phyloP scores from a whole-genome alignment of 30 jellyfish, hydroid and myxozoan genomes.

The Aurelia sp. region DNA sequence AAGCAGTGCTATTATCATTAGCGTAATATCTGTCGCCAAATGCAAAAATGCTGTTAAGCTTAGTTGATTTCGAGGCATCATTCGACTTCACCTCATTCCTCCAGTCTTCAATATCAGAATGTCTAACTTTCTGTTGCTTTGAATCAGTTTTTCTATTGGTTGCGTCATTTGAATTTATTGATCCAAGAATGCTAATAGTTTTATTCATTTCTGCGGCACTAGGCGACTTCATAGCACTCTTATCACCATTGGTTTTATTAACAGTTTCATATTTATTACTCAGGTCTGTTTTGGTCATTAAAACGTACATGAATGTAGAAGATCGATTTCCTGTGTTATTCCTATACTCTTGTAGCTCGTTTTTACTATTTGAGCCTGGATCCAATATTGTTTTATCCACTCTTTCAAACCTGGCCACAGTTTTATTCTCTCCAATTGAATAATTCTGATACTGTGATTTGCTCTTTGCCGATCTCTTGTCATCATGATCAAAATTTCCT shows the following conservation, averaged over 20 bases:
- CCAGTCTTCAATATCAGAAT: no score
- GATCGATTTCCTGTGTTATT: conserved; percentile 32
- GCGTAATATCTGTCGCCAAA: no score
- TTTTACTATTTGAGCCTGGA: conserved; percentile 51
- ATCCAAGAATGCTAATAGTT: no score
- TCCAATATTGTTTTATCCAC: conserved; percentile 63
- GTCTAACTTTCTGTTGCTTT: no score
- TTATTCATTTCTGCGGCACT: no score
- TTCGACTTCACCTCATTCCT: no score
- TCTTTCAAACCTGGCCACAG: conserved; percentile 27
- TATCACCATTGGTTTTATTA: not conserved
- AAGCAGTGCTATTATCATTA: no score
- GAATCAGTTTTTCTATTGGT: no score
- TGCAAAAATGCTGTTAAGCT: no score
- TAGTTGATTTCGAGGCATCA: no score
- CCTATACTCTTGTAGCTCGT: conserved; percentile 36
- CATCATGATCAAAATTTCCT: not conserved
- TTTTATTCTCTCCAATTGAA: not conserved
- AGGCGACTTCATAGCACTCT: not conserved
- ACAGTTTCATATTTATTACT: not conserved
- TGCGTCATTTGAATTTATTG: no score
- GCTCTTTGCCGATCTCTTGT: not conserved
- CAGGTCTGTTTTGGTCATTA: not conserved
- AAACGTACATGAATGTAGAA: conserved; percentile 21
- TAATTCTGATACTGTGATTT: conserved; percentile 9